Evolutionary conservation across 2,113 vertebrate species (phyloP).

Genomic region (Oreocharis arfaki): DNA sequence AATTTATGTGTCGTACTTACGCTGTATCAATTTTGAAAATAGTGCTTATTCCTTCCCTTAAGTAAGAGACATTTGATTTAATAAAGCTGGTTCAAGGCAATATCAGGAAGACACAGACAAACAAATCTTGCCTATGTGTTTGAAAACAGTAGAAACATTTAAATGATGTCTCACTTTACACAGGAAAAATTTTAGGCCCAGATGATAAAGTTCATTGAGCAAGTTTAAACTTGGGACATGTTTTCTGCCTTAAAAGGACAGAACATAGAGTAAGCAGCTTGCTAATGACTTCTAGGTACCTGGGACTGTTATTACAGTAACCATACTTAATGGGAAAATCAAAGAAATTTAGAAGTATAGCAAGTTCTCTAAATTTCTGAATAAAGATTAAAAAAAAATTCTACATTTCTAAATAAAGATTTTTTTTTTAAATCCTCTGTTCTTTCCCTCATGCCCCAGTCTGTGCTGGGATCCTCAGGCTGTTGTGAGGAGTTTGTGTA

Average conservation of each 20-base stretch:
- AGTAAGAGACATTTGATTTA: background rate
- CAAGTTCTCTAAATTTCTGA: background rate
- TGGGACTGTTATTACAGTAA: background rate
- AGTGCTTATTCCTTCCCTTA: background rate
- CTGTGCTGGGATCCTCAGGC: background rate
- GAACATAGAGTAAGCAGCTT: background rate
- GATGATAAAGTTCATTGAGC: background rate
- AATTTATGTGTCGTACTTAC: rapidly evolving
- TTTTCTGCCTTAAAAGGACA: background rate
- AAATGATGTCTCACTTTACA: background rate
- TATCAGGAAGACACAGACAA: background rate
- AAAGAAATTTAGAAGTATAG: background rate
- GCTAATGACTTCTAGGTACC: background rate
- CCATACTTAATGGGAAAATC: background rate
- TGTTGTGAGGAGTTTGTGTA: background rate
- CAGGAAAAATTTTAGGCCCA: background rate
- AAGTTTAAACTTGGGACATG: background rate
- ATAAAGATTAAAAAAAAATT: background rate
- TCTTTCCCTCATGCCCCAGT: background rate
- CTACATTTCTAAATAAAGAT: background rate
- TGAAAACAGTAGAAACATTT: background rate
- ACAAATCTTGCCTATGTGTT: background rate
- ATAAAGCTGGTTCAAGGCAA: background rate
- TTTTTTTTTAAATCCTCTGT: background rate
- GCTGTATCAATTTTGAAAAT: background rate